Percentiles rank a stretch among this genome's conserved stretches.
Conservation (phyloP, 2,113 vertebrate genomes). For the Mesocricetus auratus region DNA sequence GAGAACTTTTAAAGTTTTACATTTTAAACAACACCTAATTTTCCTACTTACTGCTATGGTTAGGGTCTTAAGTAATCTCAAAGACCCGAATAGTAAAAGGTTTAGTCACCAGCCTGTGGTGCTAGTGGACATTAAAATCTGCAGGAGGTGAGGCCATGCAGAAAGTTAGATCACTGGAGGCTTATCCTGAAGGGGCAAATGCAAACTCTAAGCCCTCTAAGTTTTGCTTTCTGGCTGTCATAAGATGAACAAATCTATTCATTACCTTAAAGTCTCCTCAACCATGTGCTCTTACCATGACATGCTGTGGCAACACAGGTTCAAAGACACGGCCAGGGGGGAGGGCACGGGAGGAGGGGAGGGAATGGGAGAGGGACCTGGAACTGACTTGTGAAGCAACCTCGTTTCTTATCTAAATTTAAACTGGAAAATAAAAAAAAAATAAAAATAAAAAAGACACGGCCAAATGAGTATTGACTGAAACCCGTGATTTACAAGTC, state of each 20-base stretch:
- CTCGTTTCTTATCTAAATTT: no score
- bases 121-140: not conserved
- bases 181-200: not conserved
- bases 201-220: not conserved
- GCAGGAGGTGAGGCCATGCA: not conserved
- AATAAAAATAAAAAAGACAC: no score
- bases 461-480: not conserved
- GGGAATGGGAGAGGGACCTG: no score
- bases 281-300: not conserved
- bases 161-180: not conserved
- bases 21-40: conserved; percentile 12
- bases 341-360: no score
- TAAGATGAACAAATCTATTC: not conserved
- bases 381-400: no score
- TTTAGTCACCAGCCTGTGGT: not conserved
- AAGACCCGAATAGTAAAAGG: not conserved
- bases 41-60: not conserved
- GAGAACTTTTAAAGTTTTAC: not conserved
- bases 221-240: not conserved
- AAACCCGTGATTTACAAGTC: not conserved
- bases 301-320: not conserved
- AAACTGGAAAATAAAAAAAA: no score
- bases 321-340: no score
- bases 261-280: not conserved
- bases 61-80: not conserved